Percentiles rank a stretch among this genome's conserved stretches.
These are phyloP conservation scores for Cataglyphis livida DNA, from an alignment of 2,888 invertebrate species.

Conservation along the genomic window DNA sequence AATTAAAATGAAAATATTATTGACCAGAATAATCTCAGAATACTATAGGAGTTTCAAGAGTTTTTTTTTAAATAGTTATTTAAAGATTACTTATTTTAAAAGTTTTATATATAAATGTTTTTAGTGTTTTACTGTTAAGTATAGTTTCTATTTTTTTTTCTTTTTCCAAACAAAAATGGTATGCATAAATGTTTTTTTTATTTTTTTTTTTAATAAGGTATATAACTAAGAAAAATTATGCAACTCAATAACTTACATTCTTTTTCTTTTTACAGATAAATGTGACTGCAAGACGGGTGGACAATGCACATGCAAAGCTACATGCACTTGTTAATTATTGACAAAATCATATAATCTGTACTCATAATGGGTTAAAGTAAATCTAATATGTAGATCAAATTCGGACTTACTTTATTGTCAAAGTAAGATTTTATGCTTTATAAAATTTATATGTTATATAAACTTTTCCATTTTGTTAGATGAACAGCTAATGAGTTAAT, in stretches of 20 bases:
- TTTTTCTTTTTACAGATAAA: conserved; percentile 76
- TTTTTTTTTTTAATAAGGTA: not conserved
- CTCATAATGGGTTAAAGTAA: conserved; percentile 9
- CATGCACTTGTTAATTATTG: conserved; percentile 65
- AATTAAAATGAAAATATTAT: not conserved
- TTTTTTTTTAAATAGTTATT: not conserved
- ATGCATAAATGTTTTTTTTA: not conserved
- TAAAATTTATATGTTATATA: conserved; percentile 11
- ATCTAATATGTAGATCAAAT: conserved; percentile 45
- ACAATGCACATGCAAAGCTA: conserved; percentile 66
- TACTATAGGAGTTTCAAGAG: not conserved
- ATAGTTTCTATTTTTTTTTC: too few species aligned
- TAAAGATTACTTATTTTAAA: not conserved
- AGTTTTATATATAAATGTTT: not conserved
- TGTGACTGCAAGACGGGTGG: conserved; percentile 79
- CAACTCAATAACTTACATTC: conserved; percentile 21
- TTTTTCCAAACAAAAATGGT: too few species aligned
- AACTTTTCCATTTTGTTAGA: conserved; percentile 24
- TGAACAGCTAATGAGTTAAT: conserved; percentile 39
- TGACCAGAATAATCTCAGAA: not conserved
- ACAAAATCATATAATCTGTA: conserved; percentile 19
- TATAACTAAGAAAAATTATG: not conserved
- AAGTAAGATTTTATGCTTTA: conserved; percentile 20
- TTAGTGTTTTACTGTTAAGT: too few species aligned
- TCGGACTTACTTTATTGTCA: not conserved